phyloP scores from a whole-genome alignment of 1,140 invertebrate species.

The Dysdera silvatica region DNA sequence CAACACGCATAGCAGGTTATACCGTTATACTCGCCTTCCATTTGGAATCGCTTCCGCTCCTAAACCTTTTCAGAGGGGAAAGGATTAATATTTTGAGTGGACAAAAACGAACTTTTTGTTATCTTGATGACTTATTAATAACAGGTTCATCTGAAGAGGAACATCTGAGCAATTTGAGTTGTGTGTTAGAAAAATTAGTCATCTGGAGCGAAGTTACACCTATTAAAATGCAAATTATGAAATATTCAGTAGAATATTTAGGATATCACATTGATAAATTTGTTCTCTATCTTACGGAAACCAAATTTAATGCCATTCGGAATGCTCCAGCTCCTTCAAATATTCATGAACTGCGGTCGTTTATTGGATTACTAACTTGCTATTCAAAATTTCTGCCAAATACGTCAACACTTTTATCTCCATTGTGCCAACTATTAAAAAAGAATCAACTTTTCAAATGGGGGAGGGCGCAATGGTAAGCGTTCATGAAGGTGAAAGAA shows the following conservation, averaged over 20 bases:
- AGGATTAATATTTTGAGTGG: too few relatives aligned
- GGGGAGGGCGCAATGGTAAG: not conserved
- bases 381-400: conserved; percentile 45
- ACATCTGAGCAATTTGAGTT: not conserved
- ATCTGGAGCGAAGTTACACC: not conserved
- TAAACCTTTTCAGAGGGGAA: conserved; percentile 44
- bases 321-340: conserved; percentile 14
- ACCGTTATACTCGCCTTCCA: conserved; percentile 44
- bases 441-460: conserved; percentile 12
- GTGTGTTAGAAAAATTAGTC: not conserved
- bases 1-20: conserved; percentile 46
- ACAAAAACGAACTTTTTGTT: too few relatives aligned
- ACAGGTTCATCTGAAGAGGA: not conserved
- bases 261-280: not conserved
- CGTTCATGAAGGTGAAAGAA: not conserved
- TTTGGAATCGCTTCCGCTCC: conserved; percentile 47
- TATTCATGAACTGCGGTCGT: conserved; percentile 12
- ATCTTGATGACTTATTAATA: conserved; percentile 6
- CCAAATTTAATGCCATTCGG: conserved; percentile 6
- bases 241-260: not conserved
- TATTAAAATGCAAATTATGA: not conserved
- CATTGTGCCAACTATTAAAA: conserved; percentile 39
- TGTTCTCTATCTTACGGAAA: not conserved
- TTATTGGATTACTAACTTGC: conserved; percentile 37
- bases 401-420: conserved; percentile 39